Conservation (phyloP, 2,888 invertebrate species). For the Diaprepes abbreviatus region DNA sequence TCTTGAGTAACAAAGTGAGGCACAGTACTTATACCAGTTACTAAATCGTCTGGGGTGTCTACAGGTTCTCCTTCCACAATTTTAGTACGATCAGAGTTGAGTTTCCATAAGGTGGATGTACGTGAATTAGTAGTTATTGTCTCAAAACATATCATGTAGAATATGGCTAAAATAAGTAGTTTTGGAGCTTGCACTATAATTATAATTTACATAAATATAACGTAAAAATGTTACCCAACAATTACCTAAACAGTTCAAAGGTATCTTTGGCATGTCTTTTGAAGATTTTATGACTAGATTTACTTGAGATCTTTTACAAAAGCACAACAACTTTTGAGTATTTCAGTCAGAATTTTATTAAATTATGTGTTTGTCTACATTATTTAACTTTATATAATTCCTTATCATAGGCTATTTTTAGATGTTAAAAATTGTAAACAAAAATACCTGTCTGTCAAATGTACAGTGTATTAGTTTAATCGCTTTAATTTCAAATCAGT, state of each 20-base stretch:
- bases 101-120: slow-evolving; percentile 86
- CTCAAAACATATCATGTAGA: slow-evolving; percentile 81
- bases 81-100: slow-evolving; percentile 82
- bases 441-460: background rate
- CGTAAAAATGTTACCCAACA: background rate
- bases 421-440: slow-evolving; percentile 9
- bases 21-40: slow-evolving; percentile 3
- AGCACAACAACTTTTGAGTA: background rate
- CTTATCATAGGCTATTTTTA: slow-evolving; percentile 1
- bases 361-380: slow-evolving; percentile 6
- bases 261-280: slow-evolving; percentile 29
- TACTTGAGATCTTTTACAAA: background rate
- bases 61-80: slow-evolving; percentile 77
- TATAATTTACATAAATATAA: too few species aligned
- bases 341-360: background rate
- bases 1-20: slow-evolving; percentile 17
- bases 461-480: background rate
- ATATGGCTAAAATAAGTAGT: slow-evolving; percentile 57
- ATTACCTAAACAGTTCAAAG: slow-evolving; percentile 31
- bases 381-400: background rate
- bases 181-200: background rate
- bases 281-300: slow-evolving; percentile 39
- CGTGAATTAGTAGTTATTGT: slow-evolving; percentile 83
- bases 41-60: slow-evolving; percentile 76
- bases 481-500: background rate